Base-by-base conservation (phyloP, 2,888 invertebrate genomes). In the Julus scandinavius region DNA sequence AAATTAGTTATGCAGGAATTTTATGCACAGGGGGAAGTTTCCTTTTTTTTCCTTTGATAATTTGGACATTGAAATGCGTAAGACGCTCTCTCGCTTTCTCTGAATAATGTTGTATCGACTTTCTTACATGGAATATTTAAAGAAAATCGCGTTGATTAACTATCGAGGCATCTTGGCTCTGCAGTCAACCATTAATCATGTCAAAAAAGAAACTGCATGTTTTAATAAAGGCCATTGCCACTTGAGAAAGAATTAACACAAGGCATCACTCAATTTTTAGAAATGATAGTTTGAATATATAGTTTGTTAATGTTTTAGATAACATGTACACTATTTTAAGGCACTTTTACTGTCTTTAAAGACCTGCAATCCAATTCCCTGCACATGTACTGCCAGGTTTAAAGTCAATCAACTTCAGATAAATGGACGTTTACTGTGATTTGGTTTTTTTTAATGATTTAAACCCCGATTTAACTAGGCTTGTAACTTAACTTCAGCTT, bases 1-100 rank as follows among this genome's bases (percentile, higher is more conserved):
- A 72, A 72, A 72, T 72, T 72, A 72, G 29, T 72, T 72, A 72
- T 72, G 72, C 72, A 72, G 72, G 72, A 72, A 72, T 72, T 72
- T 72, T 72, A 72, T 72, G 72, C 29, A 29, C 72, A 72, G 29
- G 29, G 11, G 72, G 72, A 72, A 20, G 7, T 72, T 72, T 17
- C 11, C 72, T 17, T n/a, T n/a, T 72, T 72, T 72, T 72, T 72
- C n/a, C 29, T n/a, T 72, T n/a, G 20, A 6, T 20, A 63, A 63
- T 63, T 63, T 63, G 3, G 63, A 72, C 72, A 6, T 29, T 29
- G 72, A 72, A 11, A n/a, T 17, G 72, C 29, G 72, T n/a, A 20
- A 72, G n/a, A 72, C n/a, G 29, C 29, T 72, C 29, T 72, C 72
- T 29, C 29, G 29, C 72, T 72, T 72, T 72, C 72, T 29, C 72